A percentile compares a stretch with the other conserved stretches of the same genome.
Evolutionary conservation across 92 coral and sea anemone genomes (phyloP).

Genomic region (Phenganax stokvisi): DNA sequence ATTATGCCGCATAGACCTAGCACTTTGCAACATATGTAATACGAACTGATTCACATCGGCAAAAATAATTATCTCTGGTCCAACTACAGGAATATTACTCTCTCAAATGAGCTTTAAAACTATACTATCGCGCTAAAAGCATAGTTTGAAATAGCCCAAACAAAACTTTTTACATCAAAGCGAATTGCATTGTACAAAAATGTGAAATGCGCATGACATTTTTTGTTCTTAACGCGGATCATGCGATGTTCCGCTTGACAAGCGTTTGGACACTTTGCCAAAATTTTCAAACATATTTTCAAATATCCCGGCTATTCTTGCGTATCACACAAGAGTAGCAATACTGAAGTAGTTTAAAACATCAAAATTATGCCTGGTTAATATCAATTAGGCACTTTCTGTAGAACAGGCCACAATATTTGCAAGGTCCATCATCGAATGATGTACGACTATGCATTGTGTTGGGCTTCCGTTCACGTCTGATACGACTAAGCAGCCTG

Average conservation of each 20-base stretch:
- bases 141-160: no score
- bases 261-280: neutral
- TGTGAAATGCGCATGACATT: neutral
- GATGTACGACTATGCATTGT: neutral
- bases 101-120: no score
- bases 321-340: neutral
- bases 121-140: no score
- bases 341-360: no score
- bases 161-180: neutral
- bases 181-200: neutral
- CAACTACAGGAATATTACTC: no score
- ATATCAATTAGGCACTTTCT: neutral
- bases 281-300: neutral
- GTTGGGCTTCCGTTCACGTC: neutral
- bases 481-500: neutral
- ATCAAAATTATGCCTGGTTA: neutral
- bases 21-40: no score
- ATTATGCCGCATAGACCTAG: no score
- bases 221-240: neutral
- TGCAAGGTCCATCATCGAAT: neutral
- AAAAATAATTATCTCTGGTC: no score
- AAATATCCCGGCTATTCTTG: neutral
- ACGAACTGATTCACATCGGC: no score
- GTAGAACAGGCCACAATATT: neutral
- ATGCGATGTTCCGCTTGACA: constrained; percentile 17